These are phyloP conservation scores for Hirtodrosophila trivittata DNA, from an alignment of 2,888 invertebrate genomes.

Conservation along the genomic window DNA sequence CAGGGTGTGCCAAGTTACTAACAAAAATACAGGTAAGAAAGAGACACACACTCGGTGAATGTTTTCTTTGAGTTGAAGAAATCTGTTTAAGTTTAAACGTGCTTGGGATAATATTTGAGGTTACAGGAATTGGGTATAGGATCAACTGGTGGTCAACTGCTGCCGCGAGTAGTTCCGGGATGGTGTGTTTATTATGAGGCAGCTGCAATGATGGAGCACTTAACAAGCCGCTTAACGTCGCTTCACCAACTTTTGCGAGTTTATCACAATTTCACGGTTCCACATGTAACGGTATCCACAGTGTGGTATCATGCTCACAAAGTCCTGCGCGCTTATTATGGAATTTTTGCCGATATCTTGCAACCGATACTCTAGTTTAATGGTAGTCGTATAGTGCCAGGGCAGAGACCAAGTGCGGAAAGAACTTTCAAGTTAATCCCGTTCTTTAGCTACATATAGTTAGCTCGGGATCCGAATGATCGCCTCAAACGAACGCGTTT, in stretches of 20 bases:
- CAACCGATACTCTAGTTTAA: slow-evolving; percentile 28
- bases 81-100: no score
- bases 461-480: slow-evolving; percentile 10
- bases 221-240: slow-evolving; percentile 89
- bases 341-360: slow-evolving; percentile 35
- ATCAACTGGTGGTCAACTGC: slow-evolving; percentile 65
- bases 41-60: slow-evolving; percentile 25
- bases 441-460: slow-evolving; percentile 67
- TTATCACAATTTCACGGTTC: slow-evolving; percentile 96
- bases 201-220: slow-evolving; percentile 27
- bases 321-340: slow-evolving; percentile 82
- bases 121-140: no score
- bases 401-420: no score
- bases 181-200: no score
- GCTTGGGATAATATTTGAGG: no score
- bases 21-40: no score
- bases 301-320: slow-evolving; percentile 85
- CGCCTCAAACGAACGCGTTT: slow-evolving; percentile 68
- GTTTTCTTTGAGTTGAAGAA: no score
- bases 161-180: no score
- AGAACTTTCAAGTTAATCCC: no score
- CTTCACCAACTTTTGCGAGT: slow-evolving; percentile 96
- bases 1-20: no score
- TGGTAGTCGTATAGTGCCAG: no score
- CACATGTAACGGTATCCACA: slow-evolving; percentile 95